These are phyloP conservation scores for Trachelus tabidus DNA, from an alignment of 2,888 invertebrate species.

Conservation along the genomic window DNA sequence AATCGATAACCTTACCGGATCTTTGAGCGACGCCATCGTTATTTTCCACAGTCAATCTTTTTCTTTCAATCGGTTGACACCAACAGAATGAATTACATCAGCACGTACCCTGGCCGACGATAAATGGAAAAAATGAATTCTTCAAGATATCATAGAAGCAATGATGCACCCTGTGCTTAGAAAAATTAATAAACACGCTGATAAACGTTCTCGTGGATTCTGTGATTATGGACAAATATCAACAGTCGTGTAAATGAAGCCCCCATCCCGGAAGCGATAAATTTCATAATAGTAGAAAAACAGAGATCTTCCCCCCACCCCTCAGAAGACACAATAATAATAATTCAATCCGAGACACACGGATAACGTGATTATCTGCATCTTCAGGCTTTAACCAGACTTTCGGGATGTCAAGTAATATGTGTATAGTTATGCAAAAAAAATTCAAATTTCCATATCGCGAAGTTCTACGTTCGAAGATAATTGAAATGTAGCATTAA, in stretches of 20 bases:
- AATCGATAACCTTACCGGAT: slow-evolving; percentile 24
- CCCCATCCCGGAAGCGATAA: background rate
- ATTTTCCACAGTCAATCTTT: background rate
- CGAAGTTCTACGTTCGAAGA: background rate
- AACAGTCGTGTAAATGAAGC: background rate
- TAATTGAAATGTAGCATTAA: background rate
- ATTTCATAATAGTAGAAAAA: background rate
- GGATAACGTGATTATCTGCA: background rate
- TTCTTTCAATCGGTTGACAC: background rate
- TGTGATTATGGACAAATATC: background rate
- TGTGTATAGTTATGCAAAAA: background rate
- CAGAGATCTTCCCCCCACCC: background rate
- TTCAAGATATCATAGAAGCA: background rate
- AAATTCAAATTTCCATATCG: background rate
- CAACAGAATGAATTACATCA: background rate
- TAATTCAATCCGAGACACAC: background rate
- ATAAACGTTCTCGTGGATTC: background rate
- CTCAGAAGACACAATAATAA: background rate
- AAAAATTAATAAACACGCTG: background rate
- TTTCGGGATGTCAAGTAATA: background rate
- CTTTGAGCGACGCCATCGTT: slow-evolving; percentile 25
- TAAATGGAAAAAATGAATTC: background rate
- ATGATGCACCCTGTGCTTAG: background rate
- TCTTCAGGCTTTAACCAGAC: background rate
- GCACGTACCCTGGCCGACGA: background rate